Base-by-base conservation (phyloP, 2,888 invertebrate species). In the Caradrina clavipalpis region DNA sequence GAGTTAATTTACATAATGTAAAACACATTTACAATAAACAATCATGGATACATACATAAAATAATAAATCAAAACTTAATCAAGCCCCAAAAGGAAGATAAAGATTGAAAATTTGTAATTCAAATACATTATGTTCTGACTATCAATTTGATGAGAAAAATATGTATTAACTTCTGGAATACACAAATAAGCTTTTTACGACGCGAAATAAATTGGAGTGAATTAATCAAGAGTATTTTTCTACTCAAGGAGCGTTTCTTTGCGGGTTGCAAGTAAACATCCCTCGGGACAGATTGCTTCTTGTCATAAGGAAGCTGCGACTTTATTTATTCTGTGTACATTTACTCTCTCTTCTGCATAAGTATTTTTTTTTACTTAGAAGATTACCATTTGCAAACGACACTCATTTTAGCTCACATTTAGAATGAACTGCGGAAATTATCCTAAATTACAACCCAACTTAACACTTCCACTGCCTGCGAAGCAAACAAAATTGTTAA, bases 201-300 rank as follows among this genome's bases (percentile, higher is more conserved):
- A 80, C 81, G 78, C 72, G 71, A 87, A 88, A 90, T 87, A 90
- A 90, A 89, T 88, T 82, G 76, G 76, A 80, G 84, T 83, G 89
- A 90, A 92, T 92, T 91, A 91, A 93, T 93, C 89, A 91, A 86
- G 86, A 76, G 82, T 85, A 87, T 91, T 82, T 91, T 90, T 90
- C 91, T 91, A 31, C 50, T 89, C 86, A 78, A 81, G 87, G 82
- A 79, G 87, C 89, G 88, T 90, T 89, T 82, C 56, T 78, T 77
- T 85, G 81, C 61, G 83, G 84, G 81, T 86, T 86, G 87, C 84
- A 89, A 90, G 88, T 88, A 92, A 92, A 89, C 89, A 87, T 80
- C 79, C 65, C 62, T 61, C 45, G 59, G 73, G 73, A 72, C 79
- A 84, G 85, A 89, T 92, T 89, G 88, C 85, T 82, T 89, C 89